Conservation (phyloP, 2,888 invertebrate genomes). For the Leucania comma region DNA sequence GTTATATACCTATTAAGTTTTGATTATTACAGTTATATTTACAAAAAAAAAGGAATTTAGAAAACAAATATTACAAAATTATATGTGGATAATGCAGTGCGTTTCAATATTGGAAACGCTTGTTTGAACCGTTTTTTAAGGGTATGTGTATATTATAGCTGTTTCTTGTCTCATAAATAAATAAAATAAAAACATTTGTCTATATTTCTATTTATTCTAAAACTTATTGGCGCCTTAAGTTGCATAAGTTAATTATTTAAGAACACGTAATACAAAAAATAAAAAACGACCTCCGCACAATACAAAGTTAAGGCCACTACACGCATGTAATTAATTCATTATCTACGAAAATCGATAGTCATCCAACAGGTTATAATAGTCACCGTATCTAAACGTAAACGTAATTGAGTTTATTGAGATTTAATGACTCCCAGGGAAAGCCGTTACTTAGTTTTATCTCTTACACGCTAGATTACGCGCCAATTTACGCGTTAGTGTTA, state of each 20-base stretch:
- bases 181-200: background rate
- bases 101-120: too few species aligned
- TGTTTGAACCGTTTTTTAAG: too few species aligned
- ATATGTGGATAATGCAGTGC: too few species aligned
- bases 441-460: constrained; percentile 57
- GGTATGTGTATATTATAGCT: too few species aligned
- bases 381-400: constrained; percentile 37
- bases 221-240: background rate
- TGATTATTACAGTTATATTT: too few species aligned
- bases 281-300: constrained; percentile 8
- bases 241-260: background rate
- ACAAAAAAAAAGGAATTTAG: too few species aligned
- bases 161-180: too few species aligned
- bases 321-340: constrained; percentile 58
- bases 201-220: background rate
- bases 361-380: constrained; percentile 46
- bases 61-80: too few species aligned
- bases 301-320: constrained; percentile 38
- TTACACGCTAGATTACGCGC: constrained; percentile 56
- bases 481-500: constrained; percentile 43
- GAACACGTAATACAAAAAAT: constrained; percentile 1
- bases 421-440: constrained; percentile 64
- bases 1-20: too few species aligned
- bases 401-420: constrained; percentile 62
- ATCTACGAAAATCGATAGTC: constrained; percentile 61